These are phyloP conservation scores for Eilema depressum DNA, from an alignment of 2,888 invertebrate species.

Conservation along the genomic window DNA sequence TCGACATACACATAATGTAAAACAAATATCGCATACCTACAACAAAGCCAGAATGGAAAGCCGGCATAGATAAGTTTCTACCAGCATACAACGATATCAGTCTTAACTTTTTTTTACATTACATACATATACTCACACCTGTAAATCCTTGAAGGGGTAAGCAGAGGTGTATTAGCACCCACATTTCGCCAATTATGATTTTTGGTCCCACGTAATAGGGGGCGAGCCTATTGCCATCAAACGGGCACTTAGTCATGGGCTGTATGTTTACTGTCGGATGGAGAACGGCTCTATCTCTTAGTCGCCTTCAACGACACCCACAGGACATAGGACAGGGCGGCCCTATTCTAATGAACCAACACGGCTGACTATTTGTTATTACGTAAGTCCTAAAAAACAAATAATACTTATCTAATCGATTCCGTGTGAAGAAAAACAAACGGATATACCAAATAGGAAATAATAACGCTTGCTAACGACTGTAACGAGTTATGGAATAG, in stretches of 20 bases:
- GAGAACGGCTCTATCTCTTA: too few relatives aligned
- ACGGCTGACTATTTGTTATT: too few relatives aligned
- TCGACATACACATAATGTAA: slow-evolving; percentile 34
- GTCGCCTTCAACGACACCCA: too few relatives aligned
- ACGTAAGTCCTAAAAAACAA: neutral
- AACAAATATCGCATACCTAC: slow-evolving; percentile 27
- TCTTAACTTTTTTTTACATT: neutral
- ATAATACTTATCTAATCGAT: neutral
- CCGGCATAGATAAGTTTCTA: neutral
- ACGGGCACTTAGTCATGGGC: too few relatives aligned
- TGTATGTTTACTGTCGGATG: too few relatives aligned
- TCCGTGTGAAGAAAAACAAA: neutral
- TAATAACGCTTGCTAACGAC: neutral
- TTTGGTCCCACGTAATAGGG: too few relatives aligned
- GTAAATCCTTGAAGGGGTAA: too few relatives aligned
- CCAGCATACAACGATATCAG: neutral
- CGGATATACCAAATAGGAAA: neutral
- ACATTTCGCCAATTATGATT: too few relatives aligned
- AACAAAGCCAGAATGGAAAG: slow-evolving; percentile 18
- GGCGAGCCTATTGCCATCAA: too few relatives aligned
- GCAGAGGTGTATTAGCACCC: too few relatives aligned
- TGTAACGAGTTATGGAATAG: neutral
- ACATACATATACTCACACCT: too few relatives aligned
- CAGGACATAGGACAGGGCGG: too few relatives aligned
- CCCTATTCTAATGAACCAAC: neutral